A percentile compares a stretch with the other conserved stretches of the same genome.
phyloP scores from a whole-genome alignment of 2,888 invertebrate genomes.

The Trilocha varians region DNA sequence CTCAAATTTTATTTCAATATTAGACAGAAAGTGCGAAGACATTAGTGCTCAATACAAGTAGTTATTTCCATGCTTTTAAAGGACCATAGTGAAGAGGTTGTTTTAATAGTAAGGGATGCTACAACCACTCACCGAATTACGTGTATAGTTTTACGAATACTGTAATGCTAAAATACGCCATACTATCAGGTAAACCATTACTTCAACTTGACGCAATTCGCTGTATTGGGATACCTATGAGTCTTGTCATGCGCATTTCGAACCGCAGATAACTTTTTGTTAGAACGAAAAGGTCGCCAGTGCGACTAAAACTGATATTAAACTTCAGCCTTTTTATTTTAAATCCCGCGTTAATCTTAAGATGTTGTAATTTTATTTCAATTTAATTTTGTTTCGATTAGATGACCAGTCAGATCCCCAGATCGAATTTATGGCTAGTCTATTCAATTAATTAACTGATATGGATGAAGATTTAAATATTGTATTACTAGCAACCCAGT shows the following conservation, averaged over 20 bases:
- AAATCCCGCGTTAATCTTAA: no score
- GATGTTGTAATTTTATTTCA: no score
- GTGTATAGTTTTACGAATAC: conserved; percentile 16
- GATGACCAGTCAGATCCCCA: no score
- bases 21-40: neutral
- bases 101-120: conserved; percentile 24
- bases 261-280: conserved; percentile 15
- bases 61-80: conserved; percentile 21
- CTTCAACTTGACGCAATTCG: conserved; percentile 46
- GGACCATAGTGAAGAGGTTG: conserved; percentile 10
- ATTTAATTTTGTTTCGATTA: no score
- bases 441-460: no score
- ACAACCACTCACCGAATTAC: conserved; percentile 43
- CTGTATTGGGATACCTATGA: conserved; percentile 24
- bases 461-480: no score
- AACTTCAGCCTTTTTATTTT: no score
- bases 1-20: no score
- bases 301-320: no score
- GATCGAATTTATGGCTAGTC: no score
- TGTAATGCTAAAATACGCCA: conserved; percentile 27
- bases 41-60: conserved; percentile 17
- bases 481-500: no score
- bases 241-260: conserved; percentile 46
- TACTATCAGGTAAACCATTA: conserved; percentile 30
- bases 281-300: conserved; percentile 25